Percentiles rank a stretch among this genome's conserved stretches.
Evolutionary conservation across 1,140 invertebrate species (phyloP).

Genomic region (Ganaspis sp.): DNA sequence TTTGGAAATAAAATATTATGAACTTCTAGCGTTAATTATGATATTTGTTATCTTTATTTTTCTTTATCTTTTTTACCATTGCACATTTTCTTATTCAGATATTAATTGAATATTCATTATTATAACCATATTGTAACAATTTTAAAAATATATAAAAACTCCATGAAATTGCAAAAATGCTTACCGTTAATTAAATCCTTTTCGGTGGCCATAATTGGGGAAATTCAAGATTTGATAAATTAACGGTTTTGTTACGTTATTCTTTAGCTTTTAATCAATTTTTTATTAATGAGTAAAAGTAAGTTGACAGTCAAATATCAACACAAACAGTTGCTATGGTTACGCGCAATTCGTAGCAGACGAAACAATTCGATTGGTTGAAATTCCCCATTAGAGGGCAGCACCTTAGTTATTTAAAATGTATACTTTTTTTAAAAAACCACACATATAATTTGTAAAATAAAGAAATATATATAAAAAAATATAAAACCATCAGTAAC

Average conservation of each 20-base stretch:
- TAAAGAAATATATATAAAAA: too few species aligned
- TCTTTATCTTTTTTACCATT: too few species aligned
- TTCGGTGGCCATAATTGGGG: conserved; percentile 66
- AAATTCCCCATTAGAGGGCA: not conserved
- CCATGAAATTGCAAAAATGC: conserved; percentile 19
- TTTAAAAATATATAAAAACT: not conserved
- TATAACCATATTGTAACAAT: not conserved
- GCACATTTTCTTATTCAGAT: too few species aligned
- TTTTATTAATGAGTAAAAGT: not conserved
- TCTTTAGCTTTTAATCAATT: not conserved
- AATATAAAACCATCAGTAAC: too few species aligned
- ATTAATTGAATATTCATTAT: conserved; percentile 4
- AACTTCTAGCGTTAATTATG: too few species aligned
- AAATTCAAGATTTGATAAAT: not conserved
- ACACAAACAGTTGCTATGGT: conserved; percentile 7
- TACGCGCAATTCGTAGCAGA: not conserved
- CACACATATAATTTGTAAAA: too few species aligned
- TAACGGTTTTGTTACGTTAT: not conserved
- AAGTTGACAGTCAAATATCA: conserved; percentile 18
- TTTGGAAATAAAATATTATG: too few species aligned
- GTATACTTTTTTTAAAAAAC: too few species aligned
- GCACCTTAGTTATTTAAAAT: too few species aligned
- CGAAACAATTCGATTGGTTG: not conserved
- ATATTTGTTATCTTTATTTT: too few species aligned
- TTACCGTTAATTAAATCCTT: conserved; percentile 73